Evolutionary conservation across 2,888 invertebrate species (phyloP).

Genomic region (Ormyrus nitidulus): DNA sequence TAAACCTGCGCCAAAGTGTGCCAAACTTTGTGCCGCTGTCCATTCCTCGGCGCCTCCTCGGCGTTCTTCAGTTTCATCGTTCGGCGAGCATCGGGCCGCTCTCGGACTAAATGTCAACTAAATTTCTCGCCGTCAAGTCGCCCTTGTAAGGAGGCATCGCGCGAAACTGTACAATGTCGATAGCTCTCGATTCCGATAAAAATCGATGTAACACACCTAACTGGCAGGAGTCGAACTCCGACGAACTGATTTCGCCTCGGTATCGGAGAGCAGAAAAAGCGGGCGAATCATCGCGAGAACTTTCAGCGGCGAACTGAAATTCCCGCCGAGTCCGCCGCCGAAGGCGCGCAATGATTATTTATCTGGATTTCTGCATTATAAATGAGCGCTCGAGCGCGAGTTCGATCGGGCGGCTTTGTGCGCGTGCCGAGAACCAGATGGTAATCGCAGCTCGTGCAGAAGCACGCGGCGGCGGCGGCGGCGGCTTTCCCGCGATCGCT

Average conservation of each 20-base stretch:
- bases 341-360: conserved; percentile 7
- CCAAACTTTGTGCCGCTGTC: conserved; percentile 48
- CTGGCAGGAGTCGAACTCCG: neutral
- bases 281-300: no score
- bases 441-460: no score
- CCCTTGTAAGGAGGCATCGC: neutral
- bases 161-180: no score
- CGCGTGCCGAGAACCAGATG: no score
- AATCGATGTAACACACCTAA: no score
- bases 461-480: no score
- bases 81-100: neutral
- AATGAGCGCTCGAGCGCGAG: conserved; percentile 21
- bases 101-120: conserved; percentile 19
- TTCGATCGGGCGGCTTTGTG: neutral
- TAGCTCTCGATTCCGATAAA: no score
- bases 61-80: conserved; percentile 15
- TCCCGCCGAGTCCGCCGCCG: no score
- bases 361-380: conserved; percentile 47
- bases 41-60: neutral
- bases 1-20: conserved; percentile 59
- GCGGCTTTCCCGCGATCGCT: no score
- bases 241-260: no score
- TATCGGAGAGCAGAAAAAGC: no score
- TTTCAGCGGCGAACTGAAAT: no score
- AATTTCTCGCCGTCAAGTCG: conserved; percentile 8